Evolutionary conservation across 2,797 vertebrate genomes (phyloP), one percentile per base, ranked within the genome.

Genomic region (Sorex maritimensis): DNA sequence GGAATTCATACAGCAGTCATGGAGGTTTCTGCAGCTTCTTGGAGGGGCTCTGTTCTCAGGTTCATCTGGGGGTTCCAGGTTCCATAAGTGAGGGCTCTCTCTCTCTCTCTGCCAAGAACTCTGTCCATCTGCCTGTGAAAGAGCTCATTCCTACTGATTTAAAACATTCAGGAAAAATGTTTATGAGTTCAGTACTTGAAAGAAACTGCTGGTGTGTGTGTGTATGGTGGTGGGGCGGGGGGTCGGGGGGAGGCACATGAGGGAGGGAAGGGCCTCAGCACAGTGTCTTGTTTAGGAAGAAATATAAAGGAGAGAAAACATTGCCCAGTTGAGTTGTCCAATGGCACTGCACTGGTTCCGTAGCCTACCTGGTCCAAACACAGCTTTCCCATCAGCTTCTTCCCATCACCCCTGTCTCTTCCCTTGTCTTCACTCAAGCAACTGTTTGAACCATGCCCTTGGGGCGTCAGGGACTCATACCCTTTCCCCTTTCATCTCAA

Each of bases 381-480:
- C 14, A 61, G 58, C 58, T 15, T 21, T 19, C 65, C 21, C 75
- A 52, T 67, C 21, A n/a, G 13, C 69, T 71, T 61, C 58, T 61
- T 55, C 52, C 61, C 79, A 61, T 23, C 34, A 81, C 24, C 11
- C 0, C 13, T 26, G 34, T 86, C 65, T 81, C n/a, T 46, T 41
- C 5, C 63, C 74, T 49, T 75, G 21, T 11, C 58, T 90, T 34
- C 46, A 67, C 71, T 72, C 38, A 72, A 55, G 26, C 26, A 67
- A 55, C 26, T 34, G 24, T 65, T 68, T 65, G n/a, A 93, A 81
- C 4, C 5, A 38, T 61, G 75, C 21, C 21, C 30, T n/a, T 8
- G 0, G 8, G 28, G 3, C 24, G 0, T 2, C 6, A 4, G 14
- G 11, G 34, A 3, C 2, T 69, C 34, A 1, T 69, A 52, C 4